Percentiles rank a stretch among this genome's conserved stretches.
Conservation (phyloP, 2,113 vertebrate genomes). For the Myotis yumanensis region DNA sequence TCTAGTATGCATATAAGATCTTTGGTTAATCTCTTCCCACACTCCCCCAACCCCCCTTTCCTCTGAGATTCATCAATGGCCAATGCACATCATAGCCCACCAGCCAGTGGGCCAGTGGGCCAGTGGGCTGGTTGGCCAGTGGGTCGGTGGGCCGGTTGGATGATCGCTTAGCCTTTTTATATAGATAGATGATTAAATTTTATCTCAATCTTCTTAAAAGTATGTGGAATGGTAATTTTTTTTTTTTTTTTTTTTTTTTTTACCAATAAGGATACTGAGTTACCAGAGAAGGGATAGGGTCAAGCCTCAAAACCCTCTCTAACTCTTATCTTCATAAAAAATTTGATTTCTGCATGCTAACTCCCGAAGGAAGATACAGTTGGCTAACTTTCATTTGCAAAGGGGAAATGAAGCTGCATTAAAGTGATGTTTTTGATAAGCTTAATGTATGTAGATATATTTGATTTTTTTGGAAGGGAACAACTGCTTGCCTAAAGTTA, state of each 20-base stretch:
- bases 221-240: background rate
- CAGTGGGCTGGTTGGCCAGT: too few species aligned
- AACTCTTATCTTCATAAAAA: background rate
- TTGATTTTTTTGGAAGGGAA: conserved; percentile 18
- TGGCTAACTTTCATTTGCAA: background rate
- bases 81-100: too few species aligned
- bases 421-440: background rate
- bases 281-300: background rate
- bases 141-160: too few species aligned
- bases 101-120: too few species aligned
- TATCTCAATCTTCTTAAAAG: conserved; percentile 6
- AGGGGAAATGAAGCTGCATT: background rate
- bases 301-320: background rate
- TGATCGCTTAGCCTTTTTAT: too few species aligned
- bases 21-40: too few species aligned
- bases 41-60: too few species aligned
- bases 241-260: conserved; percentile 37
- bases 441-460: background rate
- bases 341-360: background rate
- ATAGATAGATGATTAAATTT: background rate
- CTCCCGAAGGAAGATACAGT: background rate
- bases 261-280: background rate
- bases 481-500: background rate
- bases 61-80: too few species aligned
- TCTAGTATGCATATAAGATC: too few species aligned